Base-by-base conservation (phyloP, 2,888 invertebrate genomes). In the Chelonus formosanus region DNA sequence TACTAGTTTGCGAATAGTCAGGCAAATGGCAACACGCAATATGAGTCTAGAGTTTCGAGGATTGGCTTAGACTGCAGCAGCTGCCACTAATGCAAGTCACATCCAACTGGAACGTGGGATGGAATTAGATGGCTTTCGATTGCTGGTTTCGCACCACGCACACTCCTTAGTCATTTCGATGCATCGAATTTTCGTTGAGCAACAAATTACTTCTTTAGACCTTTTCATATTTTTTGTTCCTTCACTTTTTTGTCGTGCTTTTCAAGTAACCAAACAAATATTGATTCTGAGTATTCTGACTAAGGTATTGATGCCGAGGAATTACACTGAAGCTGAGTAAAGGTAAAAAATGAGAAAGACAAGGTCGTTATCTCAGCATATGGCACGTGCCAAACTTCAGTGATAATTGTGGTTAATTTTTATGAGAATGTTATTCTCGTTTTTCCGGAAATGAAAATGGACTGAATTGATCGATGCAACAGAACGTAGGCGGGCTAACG, bases 341-440 rank as follows among this genome's bases (percentile, higher is more conserved):
- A 62, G 63, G 58, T 53, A 10, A 52, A 63, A 62, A 55, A 7
- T 40, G 10, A 35, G 10, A 10, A 45, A 59, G 45, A 45, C 54
- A 3, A 40, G 36, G 52, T 75, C 76, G 78, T 78, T 78, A 77
- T 67, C 68, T 60, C 78, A 78, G 79, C 78, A 67, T 78, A 75
- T 70, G 77, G 74, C 78, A 68, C 80, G 80, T 78, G 80, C 77
- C 78, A 63, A 64, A 69, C 73, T 75, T 80, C 77, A 73, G 73
- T 73, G 2, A 20, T 20, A 66, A 55, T 62, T 69, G 70, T 70
- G 68, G 70, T 71, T 72, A 70, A 70, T 73, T 70, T 72, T 20
- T 20, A 66, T 10, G 60, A 67, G 69, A 63, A 73, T 69, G 61
- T 62, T 67, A 67, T 44, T 20, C 20, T 5, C 65, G 47, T 64